A percentile compares a stretch with the other conserved stretches of the same genome.
Conservation (phyloP, 2,113 vertebrate species). For the Toxostoma redivivum region DNA sequence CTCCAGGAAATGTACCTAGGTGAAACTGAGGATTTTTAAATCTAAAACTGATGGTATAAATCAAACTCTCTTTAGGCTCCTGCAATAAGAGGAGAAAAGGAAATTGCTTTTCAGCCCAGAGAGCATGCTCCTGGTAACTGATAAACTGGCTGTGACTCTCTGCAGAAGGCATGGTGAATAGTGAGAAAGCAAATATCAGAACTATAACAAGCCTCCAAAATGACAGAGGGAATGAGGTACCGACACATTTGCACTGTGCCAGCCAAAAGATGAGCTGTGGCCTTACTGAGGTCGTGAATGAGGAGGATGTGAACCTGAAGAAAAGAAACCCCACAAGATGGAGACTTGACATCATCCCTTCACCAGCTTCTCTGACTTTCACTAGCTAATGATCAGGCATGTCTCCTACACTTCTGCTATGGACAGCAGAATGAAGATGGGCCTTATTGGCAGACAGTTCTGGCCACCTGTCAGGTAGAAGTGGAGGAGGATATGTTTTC, state of each 20-base stretch:
- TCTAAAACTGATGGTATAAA: constrained; percentile 46
- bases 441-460: not conserved
- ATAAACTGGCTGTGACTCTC: constrained; percentile 27
- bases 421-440: not conserved
- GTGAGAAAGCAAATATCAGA: not conserved
- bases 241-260: fast-evolving
- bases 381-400: not conserved
- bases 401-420: not conserved
- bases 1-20: constrained; percentile 57
- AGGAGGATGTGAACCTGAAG: not conserved
- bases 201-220: not conserved
- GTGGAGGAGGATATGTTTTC: not conserved
- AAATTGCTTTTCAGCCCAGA: constrained; percentile 52
- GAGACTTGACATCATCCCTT: not conserved
- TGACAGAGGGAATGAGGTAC: not conserved
- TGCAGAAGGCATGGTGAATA: not conserved
- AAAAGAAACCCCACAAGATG: not conserved
- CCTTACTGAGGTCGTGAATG: not conserved
- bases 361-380: not conserved
- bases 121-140: constrained; percentile 41
- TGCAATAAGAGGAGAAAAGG: constrained; percentile 56
- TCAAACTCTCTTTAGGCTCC: constrained; percentile 28
- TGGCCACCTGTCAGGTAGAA: not conserved
- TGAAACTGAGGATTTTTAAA: constrained; percentile 58
- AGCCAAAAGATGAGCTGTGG: not conserved